Evolutionary conservation across 2,888 invertebrate genomes (phyloP), one percentile per base, ranked within the genome.

Genomic region (Melinopterus prodromus): DNA sequence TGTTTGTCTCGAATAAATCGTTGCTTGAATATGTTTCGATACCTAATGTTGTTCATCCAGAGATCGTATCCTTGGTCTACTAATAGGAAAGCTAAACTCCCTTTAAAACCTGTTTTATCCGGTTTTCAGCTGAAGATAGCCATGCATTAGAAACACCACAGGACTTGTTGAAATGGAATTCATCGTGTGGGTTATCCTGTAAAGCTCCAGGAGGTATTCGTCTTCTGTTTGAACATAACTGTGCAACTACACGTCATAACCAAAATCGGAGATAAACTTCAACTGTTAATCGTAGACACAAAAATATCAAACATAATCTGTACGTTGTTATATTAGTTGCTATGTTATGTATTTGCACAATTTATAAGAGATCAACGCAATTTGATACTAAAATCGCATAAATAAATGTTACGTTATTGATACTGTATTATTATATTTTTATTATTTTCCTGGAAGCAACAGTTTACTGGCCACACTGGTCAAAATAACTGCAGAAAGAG

Each of bases 21-120:
- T 26, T 26, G 26, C 3, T 26, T 26, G 26, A 26, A 26, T 2
- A 2, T 3, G 26, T 26, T 26, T 2, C 26, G 1, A 26, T 26
- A 26, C 14, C 93, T 88, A 69, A 89, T 89, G 85, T 93, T 94
- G 0, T 92, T 92, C 85, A 93, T 83, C 93, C 93, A 93, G 1
- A 89, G 89, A 80, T 90, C 90, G 78, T 88, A 90, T 12, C 90
- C 90, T 16, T 84, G 85, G 78, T 90, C 89, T 0, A 89, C 85
- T 35, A 90, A 90, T 88, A 88, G 89, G 89, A 86, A 91, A 87
- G 71, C 92, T 92, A 77, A 35, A n/a, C 69, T 77, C 16, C 90
- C 88, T 78, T 89, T 87, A 0, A 94, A 94, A 14, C 90, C 89
- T 82, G 91, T 90, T 35, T 86, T n/a, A 93, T 87, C 91, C 92